Percentiles rank a stretch among this genome's conserved stretches.
Conservation (phyloP, 2,888 invertebrate genomes). For the Lasioglossum figueresi region DNA sequence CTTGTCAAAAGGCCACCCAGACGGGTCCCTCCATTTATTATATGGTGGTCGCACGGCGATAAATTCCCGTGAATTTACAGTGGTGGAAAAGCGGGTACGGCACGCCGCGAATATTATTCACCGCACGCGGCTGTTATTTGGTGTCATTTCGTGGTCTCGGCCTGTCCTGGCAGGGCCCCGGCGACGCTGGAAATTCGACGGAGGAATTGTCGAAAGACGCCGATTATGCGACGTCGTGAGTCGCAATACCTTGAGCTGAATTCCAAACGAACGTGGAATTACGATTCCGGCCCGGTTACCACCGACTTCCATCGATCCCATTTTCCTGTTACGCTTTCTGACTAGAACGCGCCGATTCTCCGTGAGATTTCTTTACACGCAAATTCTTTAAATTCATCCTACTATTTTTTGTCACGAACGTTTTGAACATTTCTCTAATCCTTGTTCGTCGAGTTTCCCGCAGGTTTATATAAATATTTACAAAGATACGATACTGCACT, state of each 20-base stretch:
- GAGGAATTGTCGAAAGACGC: slow-evolving; percentile 53
- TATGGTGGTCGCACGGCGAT: slow-evolving; percentile 64
- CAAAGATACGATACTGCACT: background rate
- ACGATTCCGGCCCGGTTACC: slow-evolving; percentile 6
- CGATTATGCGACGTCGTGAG: slow-evolving; percentile 43
- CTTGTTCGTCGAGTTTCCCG: background rate
- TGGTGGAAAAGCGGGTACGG: slow-evolving; percentile 53
- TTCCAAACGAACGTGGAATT: slow-evolving; percentile 45
- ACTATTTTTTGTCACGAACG: background rate
- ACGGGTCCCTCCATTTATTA: slow-evolving; percentile 63
- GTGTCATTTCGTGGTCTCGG: slow-evolving; percentile 57
- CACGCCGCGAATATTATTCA: slow-evolving; percentile 68
- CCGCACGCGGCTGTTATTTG: slow-evolving; percentile 68
- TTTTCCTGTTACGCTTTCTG: slow-evolving; percentile 16
- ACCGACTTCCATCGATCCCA: slow-evolving; percentile 15
- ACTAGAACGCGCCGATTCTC: background rate
- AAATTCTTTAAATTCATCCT: too few species aligned
- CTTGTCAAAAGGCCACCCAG: slow-evolving; percentile 65
- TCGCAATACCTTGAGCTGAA: slow-evolving; percentile 40
- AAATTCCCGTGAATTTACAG: slow-evolving; percentile 68
- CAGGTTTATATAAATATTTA: background rate
- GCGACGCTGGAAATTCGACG: slow-evolving; percentile 40
- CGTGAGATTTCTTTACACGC: too few species aligned
- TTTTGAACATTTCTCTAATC: background rate
- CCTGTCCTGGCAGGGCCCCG: slow-evolving; percentile 20